Evolutionary conservation across 1,140 invertebrate genomes (phyloP), one percentile per base, ranked within the genome.

Genomic region (Anoplolepis gracilipes): DNA sequence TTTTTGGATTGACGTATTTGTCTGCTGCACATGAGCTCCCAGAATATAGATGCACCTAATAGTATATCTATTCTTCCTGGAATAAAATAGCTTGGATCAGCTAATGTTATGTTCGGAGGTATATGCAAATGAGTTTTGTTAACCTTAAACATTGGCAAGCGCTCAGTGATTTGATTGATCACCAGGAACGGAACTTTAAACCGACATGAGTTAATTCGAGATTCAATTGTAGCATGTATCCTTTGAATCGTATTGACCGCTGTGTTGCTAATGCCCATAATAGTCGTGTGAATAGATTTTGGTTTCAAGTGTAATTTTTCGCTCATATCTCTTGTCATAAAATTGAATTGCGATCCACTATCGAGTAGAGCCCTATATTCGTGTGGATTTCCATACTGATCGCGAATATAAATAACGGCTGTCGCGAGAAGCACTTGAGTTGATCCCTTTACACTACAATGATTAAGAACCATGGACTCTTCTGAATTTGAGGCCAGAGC

Each of bases 121-220:
- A 84, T 30, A 1, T 57, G 7, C 1, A 57, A 6, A 0, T 0
- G 5, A 0, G 2, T 11, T 7, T 16, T 0, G 91, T 82, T 4
- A 16, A 81, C 1, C 11, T 64, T 90, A 82, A 88, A 72, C 69
- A 39, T 95, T 95, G 70, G 57, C 90, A 98, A 97, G 96, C 69
- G 97, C 98, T 94, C 98, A 97, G 85, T 94, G 97, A 30, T 97
- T 96, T 88, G 96, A 95, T 95, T 93, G 95, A 19, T 96, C 96
- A 1, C 81, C 97, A 90, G 0, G 6, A 73, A 16, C 0, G 30
- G 10, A 2, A 22, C 4, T 4, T 6, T 10, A 1, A 0, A 1
- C 1, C 36, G 8, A 36, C 4, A 57, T 0, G n/a, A 6, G 3
- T 1, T 73, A 7, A 11, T 6, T 2, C 30, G 70, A 0, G 49